These are phyloP conservation scores for Prenolepis imparis DNA, from an alignment of 2,888 invertebrate species.

Conservation along the genomic window DNA sequence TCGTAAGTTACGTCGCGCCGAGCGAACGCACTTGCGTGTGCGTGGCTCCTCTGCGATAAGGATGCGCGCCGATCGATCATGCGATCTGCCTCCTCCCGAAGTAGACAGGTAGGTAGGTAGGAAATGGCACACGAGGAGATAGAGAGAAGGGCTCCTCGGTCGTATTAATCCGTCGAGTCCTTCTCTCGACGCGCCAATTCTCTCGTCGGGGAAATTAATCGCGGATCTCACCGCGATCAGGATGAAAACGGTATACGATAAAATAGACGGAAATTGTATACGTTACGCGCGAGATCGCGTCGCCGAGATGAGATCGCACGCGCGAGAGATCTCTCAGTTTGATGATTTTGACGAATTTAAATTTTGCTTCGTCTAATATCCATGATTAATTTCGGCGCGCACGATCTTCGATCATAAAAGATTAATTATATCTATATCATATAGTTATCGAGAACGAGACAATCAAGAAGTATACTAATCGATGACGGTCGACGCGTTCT, in stretches of 20 bases:
- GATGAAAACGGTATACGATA: conserved; percentile 51
- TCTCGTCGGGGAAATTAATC: conserved; percentile 48
- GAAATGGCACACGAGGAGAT: not conserved
- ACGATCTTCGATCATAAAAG: conserved; percentile 32
- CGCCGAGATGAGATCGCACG: conserved; percentile 31
- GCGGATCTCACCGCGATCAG: conserved; percentile 13
- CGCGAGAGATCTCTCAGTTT: conserved; percentile 23
- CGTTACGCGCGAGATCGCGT: conserved; percentile 51
- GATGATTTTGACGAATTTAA: conserved; percentile 11
- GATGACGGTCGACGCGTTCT: conserved; percentile 41
- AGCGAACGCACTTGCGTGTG: conserved; percentile 51
- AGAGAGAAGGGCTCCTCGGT: not conserved
- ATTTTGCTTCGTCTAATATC: not conserved
- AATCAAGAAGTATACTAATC: conserved; percentile 64
- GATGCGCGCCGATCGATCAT: conserved; percentile 63
- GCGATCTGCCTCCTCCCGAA: conserved; percentile 61
- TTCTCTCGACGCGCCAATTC: conserved; percentile 14
- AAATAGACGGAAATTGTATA: conserved; percentile 63
- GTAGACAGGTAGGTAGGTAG: not conserved
- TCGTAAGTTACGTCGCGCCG: conserved; percentile 53
- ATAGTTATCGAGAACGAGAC: conserved; percentile 72
- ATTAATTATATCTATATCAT: conserved; percentile 61
- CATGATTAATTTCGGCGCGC: conserved; percentile 33
- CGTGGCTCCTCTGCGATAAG: conserved; percentile 60
- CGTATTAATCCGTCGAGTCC: conserved; percentile 7